Evolutionary conservation across 2,113 vertebrate species (phyloP), one percentile per base, ranked within the genome.

Genomic region (Cyprinus carpio): DNA sequence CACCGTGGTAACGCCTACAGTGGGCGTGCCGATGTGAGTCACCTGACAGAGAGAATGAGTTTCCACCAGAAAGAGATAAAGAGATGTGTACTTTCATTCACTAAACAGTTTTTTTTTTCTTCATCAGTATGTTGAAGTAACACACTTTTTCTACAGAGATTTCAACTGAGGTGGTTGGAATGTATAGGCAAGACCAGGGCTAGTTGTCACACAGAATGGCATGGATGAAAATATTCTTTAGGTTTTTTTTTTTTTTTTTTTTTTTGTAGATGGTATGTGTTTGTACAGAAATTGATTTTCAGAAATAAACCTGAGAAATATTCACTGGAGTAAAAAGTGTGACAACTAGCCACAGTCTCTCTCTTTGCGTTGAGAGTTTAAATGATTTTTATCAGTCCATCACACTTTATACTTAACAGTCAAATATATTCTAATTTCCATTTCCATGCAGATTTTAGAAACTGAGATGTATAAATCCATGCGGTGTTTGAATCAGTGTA

Each of bases 41-140:
- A 84, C 58, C 43, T 65, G 75, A 77, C 37, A 43, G 31, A 86
- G 29, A 49, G 72, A 27, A 67, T 67, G 79, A 82, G 79, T 76
- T 58, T 34, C 34, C 34, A 34, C 16, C 23, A 34, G 29, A 29
- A 40, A n/a, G 74, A 37, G 37, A 43, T 4, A 51, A 0, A 81
- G 15, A 67, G 25, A 54, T 0, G 4, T 23, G n/a, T 15, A 25
- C 37, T 64, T 51, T 62, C 16, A 84, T 29, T 75, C 31, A 75
- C 18, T 56, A 37, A 60, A 78, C 15, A 8, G 2, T 23, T 16
- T 4, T 43, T 9, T n/a, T 2, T 43, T 9, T 34, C 46, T 23
- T 77, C 31, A 7, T 56, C 15, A 31, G 20, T 15, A 31, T 18
- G 29, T 56, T 58, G 4, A n/a, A 60, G 11, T 11, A 31, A 4